phyloP scores from a whole-genome alignment of 2,888 invertebrate genomes.

The Diogma glabrata region DNA sequence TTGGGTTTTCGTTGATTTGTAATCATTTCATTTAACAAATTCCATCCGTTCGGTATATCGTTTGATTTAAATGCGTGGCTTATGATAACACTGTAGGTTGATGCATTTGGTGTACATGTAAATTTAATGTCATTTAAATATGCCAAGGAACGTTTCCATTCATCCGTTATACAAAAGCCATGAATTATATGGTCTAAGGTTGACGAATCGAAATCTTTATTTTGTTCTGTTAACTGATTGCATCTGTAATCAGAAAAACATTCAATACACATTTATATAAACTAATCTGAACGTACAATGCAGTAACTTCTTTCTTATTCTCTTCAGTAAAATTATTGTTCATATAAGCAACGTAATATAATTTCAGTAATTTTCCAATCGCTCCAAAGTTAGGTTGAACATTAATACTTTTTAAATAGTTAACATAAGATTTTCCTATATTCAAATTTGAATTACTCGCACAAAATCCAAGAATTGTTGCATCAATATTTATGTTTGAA shows the following conservation, averaged over 20 bases:
- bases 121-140: constrained; percentile 48
- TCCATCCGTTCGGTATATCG: constrained; percentile 43
- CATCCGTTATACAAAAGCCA: constrained; percentile 49
- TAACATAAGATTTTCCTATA: constrained; percentile 45
- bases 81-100: constrained; percentile 42
- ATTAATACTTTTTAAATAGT: constrained; percentile 40
- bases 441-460: constrained; percentile 34
- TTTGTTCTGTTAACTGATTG: constrained; percentile 38
- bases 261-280: constrained; percentile 7
- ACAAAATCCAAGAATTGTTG: constrained; percentile 45
- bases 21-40: constrained; percentile 45
- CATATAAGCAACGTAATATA: constrained; percentile 39
- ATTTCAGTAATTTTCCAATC: constrained; percentile 43
- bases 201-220: constrained; percentile 45
- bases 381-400: constrained; percentile 44
- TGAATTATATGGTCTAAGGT: constrained; percentile 49
- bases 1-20: constrained; percentile 35
- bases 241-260: constrained; percentile 18
- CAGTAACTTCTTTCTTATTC: constrained; percentile 44
- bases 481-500: constrained; percentile 43
- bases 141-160: constrained; percentile 50
- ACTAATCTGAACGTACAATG: constrained; percentile 33
- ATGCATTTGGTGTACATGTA: constrained; percentile 36
- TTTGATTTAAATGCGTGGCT: constrained; percentile 42
- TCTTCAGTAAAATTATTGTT: constrained; percentile 22